These are phyloP conservation scores for Cheilosia pagana DNA, from an alignment of 2,888 invertebrate genomes.

Conservation along the genomic window DNA sequence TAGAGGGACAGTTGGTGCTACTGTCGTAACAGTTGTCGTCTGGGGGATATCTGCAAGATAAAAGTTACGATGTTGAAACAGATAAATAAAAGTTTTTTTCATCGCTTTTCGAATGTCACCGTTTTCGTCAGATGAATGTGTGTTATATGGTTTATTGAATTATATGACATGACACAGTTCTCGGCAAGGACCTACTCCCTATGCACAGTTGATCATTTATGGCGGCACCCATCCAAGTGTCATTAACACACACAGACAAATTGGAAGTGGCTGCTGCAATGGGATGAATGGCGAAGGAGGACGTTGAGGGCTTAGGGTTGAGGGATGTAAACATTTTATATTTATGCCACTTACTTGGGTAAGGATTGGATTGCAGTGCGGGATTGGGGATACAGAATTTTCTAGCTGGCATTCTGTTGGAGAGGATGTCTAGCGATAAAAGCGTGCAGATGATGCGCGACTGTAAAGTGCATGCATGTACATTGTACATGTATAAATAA, in stretches of 20 bases:
- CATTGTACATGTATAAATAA: slow-evolving; percentile 14
- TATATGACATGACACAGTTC: slow-evolving; percentile 68
- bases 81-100: slow-evolving; percentile 50
- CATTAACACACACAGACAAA: slow-evolving; percentile 66
- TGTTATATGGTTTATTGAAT: slow-evolving; percentile 47
- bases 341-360: slow-evolving; percentile 39
- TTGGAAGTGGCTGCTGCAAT: slow-evolving; percentile 41
- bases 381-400: slow-evolving; percentile 38
- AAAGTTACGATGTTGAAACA: slow-evolving; percentile 66
- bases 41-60: slow-evolving; percentile 82
- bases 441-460: slow-evolving; percentile 21
- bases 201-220: slow-evolving; percentile 64
- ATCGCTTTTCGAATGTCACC: not conserved
- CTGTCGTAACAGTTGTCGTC: slow-evolving; percentile 83
- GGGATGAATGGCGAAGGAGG: not conserved
- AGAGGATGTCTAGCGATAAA: not conserved
- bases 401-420: slow-evolving; percentile 2
- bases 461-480: slow-evolving; percentile 9
- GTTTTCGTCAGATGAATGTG: not conserved
- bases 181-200: slow-evolving; percentile 15
- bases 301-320: too few species aligned
- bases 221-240: slow-evolving; percentile 58
- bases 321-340: slow-evolving; percentile 27
- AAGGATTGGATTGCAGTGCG: slow-evolving; percentile 32
- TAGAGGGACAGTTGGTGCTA: slow-evolving; percentile 82